Evolutionary conservation across 2,888 invertebrate genomes (phyloP).

Genomic region (Mesopsocus fuscifrons): DNA sequence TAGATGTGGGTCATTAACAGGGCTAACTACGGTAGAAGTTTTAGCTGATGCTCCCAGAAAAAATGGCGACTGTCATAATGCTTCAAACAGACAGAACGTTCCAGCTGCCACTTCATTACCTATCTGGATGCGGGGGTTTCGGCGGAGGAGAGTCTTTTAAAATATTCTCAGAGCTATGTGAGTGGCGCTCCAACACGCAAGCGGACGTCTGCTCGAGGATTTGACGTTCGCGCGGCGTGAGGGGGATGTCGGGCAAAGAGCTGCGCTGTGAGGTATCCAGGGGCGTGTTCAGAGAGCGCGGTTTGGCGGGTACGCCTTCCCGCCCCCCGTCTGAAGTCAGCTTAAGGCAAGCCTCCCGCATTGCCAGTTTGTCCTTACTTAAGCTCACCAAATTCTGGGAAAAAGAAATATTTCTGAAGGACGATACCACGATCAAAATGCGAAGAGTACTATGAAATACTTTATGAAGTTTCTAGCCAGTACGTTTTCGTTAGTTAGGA

Average conservation of each 20-base stretch:
- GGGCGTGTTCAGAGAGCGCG: slow-evolving; percentile 2
- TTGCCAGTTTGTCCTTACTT: slow-evolving; percentile 62
- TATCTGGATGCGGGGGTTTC: slow-evolving; percentile 72
- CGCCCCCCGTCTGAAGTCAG: slow-evolving; percentile 11
- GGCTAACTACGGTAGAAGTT: too few relatives aligned
- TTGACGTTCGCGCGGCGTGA: slow-evolving; percentile 59
- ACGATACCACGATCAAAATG: slow-evolving; percentile 9
- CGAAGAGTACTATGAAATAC: too few relatives aligned
- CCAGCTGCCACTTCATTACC: too few relatives aligned
- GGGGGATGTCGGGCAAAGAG: slow-evolving; percentile 58
- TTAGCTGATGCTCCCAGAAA: too few relatives aligned
- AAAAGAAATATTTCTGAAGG: slow-evolving; percentile 14
- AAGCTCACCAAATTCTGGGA: slow-evolving; percentile 49
- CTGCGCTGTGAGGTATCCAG: slow-evolving; percentile 34
- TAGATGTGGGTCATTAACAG: too few relatives aligned
- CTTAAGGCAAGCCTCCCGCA: slow-evolving; percentile 11
- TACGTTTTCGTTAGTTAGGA: too few relatives aligned
- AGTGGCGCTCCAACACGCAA: slow-evolving; percentile 23
- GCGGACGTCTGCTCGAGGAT: slow-evolving; percentile 36
- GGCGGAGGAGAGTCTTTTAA: slow-evolving; percentile 46
- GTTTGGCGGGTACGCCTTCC: slow-evolving; percentile 10
- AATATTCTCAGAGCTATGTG: slow-evolving; percentile 56
- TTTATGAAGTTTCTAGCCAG: too few relatives aligned
- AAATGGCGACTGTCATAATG: too few relatives aligned
- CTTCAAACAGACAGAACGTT: too few relatives aligned